Base-by-base conservation (phyloP, 2,113 vertebrate genomes). In the Sisor rabdophorus region DNA sequence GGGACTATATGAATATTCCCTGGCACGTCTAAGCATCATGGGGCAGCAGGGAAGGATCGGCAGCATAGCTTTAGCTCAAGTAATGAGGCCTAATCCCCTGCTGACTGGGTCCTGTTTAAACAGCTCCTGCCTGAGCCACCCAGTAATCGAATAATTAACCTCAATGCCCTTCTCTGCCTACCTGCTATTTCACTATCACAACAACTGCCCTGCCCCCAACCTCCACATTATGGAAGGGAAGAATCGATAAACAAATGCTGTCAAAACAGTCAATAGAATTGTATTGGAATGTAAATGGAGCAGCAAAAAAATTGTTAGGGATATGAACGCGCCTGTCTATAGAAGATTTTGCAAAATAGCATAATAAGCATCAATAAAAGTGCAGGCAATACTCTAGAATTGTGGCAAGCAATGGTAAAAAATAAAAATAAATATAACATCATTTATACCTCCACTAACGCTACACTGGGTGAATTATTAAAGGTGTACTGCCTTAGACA, bases 111-210 rank as follows among this genome's bases (percentile, higher is more conserved):
- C 90, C 91, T 93, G 93, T 92, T 90, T 91, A 91, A 93, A 93
- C 79, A 91, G 94, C 93, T 94, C 87, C 92, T 86, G 91, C 87
- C 90, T 90, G 94, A 93, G 95, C 93, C 93, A 91, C 92, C 89
- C 91, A 90, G 94, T 98, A 98, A 98, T 98, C 88, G 95, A 96
- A 95, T 98, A 96, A 98, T 99, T 99, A 99, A 99, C 97, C 96
- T 92, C 81, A 69, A 9, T 60, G 93, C 92, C 92, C 91, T 87
- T 82, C 91, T 73, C 80, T 86, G 85, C 86, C 85, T 85, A 83
- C 75, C 79, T 52, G 59, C 59, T 60, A 75, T 63, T 69, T 70
- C 56, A 63, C 80, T 73, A 71, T 54, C 71, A 79, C 78, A 47
- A 69, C 71, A 74, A 78, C 79, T 75, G 76, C 64, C 77, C 77